Base-by-base conservation (phyloP, 2,888 invertebrate genomes). In the Dione vanillae region DNA sequence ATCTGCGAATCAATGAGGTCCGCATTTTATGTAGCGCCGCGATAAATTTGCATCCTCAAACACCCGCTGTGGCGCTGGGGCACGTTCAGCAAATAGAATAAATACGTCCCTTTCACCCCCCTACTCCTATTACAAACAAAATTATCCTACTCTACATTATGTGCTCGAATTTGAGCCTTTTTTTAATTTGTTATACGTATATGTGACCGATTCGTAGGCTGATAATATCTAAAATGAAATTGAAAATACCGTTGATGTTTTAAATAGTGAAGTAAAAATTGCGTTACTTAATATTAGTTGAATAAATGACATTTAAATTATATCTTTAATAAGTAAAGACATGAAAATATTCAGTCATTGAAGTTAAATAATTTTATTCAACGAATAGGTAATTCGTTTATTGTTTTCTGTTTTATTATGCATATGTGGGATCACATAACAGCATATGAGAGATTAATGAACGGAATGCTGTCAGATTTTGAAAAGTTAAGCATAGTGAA, bases 1-100 rank as follows among this genome's bases (percentile, higher is more conserved):
- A 87, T 89, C 87, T 87, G 86, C 80, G 85, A 88, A 91, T 90
- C 89, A 89, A 89, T 89, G 86, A 84, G 84, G 83, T 85, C 79
- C 85, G 86, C 87, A 84, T 90, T 91, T 90, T 90, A 90, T 89
- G 88, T 90, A 91, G 84, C 87, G 85, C 83, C 83, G 84, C 88
- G 86, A 91, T 91, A 90, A 90, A 92, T 92, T 92, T 91, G 90
- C 91, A 92, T 93, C 87, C 85, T 85, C 89, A 91, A 92, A 91
- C 88, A 90, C 87, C 82, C 85, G 79, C 87, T 85, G 85, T 84
- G 84, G 85, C 84, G 83, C 81, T 82, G 86, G 83, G 82, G 90
- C 92, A 92, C 92, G 91, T 92, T 91, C 91, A 80, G 83, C 87
- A 92, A 92, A 92, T 91, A 91, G 87, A 91, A 90, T 91, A 89